A percentile compares a stretch with the other conserved stretches of the same genome.
These are phyloP conservation scores for Ceriagrion tenellum DNA, from an alignment of 2,888 invertebrate genomes.

Conservation along the genomic window DNA sequence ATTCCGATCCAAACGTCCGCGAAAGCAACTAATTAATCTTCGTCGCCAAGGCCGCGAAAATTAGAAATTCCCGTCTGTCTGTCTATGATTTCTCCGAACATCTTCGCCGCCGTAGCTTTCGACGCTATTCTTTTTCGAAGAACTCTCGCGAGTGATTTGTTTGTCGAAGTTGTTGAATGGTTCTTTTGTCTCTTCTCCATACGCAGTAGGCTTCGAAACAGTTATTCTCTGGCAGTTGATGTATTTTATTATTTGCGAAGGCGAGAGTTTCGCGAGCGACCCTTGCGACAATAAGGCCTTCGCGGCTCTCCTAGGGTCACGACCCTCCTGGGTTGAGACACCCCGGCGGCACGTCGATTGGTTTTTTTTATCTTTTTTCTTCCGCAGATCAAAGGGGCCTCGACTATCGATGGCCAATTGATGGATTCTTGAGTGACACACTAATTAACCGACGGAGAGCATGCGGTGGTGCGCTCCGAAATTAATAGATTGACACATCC, in stretches of 20 bases:
- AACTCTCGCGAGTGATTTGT: background rate
- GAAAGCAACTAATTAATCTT: background rate
- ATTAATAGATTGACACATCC: background rate
- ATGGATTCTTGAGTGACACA: conserved; percentile 6
- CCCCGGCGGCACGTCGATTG: background rate
- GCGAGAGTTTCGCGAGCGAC: background rate
- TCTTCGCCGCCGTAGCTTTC: background rate
- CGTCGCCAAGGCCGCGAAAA: background rate
- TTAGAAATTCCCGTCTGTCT: background rate
- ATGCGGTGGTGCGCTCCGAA: background rate
- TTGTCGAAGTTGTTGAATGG: background rate
- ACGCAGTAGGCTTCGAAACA: background rate
- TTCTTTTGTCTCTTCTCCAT: background rate
- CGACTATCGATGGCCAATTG: background rate
- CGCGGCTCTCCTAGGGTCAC: background rate
- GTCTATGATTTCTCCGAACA: background rate
- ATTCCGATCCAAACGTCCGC: background rate
- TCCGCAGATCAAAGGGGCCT: background rate
- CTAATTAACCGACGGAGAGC: background rate
- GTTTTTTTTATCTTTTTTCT: background rate
- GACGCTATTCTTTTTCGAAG: background rate
- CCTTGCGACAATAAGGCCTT: background rate
- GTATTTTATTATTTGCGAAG: no score
- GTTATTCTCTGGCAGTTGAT: no score
- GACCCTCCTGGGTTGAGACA: background rate